Evolutionary conservation across 2,797 vertebrate species (phyloP).

Genomic region (Sciurus vulgaris): DNA sequence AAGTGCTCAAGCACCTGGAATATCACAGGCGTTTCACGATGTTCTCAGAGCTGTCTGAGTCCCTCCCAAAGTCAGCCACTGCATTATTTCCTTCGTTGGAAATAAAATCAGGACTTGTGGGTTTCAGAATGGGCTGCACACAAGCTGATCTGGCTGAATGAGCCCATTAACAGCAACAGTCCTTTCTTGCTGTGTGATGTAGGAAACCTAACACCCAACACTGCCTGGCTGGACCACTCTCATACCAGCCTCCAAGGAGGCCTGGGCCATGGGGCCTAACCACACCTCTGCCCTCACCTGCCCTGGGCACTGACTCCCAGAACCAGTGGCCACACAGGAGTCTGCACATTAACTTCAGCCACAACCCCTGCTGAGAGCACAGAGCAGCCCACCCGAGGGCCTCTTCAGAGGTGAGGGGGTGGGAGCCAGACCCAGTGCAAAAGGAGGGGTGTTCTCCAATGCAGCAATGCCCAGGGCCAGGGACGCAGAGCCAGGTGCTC

Average conservation of each 20-base stretch:
- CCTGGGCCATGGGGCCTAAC: background rate
- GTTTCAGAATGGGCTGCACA: background rate
- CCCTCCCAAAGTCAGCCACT: background rate
- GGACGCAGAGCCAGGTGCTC: background rate
- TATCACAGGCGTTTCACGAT: background rate
- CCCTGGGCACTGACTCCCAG: background rate
- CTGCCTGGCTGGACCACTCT: background rate
- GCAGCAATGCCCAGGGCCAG: no score
- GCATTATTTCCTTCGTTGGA: background rate
- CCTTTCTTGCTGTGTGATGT: background rate
- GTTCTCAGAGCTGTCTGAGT: background rate
- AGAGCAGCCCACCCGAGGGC: no score
- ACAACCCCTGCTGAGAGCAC: no score
- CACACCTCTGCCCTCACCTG: background rate
- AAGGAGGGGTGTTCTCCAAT: background rate
- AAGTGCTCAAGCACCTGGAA: background rate
- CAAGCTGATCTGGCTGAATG: background rate
- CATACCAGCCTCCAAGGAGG: no score
- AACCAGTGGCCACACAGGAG: no score
- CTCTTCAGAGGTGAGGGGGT: no score
- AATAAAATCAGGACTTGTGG: background rate
- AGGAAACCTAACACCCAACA: rapidly evolving
- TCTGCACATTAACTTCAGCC: no score
- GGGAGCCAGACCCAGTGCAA: no score
- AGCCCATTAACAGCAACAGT: background rate